Conservation (phyloP, 2,888 invertebrate genomes). For the Sarcophaga variegata region DNA sequence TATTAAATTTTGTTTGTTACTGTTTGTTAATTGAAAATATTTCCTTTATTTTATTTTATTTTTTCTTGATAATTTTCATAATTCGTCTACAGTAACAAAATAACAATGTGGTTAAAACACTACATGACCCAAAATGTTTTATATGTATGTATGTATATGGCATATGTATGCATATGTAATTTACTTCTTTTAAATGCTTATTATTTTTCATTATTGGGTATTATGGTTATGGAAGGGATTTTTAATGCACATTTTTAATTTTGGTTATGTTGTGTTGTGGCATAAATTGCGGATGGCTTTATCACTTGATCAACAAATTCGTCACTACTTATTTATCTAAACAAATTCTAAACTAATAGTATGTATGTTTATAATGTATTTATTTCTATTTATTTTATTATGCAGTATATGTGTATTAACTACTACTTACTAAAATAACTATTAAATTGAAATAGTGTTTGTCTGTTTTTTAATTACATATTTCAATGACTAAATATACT, state of each 20-base stretch:
- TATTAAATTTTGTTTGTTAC: conserved; percentile 30
- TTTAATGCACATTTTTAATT: conserved; percentile 51
- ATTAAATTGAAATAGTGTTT: conserved; percentile 30
- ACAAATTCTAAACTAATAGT: conserved; percentile 52
- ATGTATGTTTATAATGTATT: neutral
- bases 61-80: neutral
- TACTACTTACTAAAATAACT: conserved; percentile 44
- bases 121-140: conserved; percentile 18
- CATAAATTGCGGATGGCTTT: conserved; percentile 66
- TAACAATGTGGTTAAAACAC: conserved; percentile 33
- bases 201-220: conserved; percentile 9
- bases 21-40: neutral
- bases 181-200: conserved; percentile 25
- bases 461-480: neutral
- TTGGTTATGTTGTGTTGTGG: conserved; percentile 14
- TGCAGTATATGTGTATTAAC: conserved; percentile 8
- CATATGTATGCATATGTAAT: too few species aligned
- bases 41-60: too few species aligned
- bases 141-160: neutral
- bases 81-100: conserved; percentile 39
- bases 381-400: neutral
- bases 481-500: conserved; percentile 27
- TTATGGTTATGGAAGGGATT: conserved; percentile 48
- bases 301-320: conserved; percentile 68
- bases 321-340: conserved; percentile 60